Base-by-base conservation (phyloP, 2,113 vertebrate genomes). In the Garra rufa region DNA sequence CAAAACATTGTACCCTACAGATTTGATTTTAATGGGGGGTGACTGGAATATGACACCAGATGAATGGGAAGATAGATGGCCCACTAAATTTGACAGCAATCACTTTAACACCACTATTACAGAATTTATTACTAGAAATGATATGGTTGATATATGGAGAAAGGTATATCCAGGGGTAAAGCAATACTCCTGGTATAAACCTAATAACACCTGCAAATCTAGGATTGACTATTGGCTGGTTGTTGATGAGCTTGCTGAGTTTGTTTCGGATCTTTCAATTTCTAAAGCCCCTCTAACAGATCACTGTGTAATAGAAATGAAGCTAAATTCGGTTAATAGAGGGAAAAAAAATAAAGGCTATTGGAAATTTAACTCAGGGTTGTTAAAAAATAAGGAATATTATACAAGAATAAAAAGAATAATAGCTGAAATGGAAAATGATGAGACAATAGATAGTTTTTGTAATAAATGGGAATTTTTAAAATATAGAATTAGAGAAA, bases 1-100 rank as follows among this genome's bases (percentile, higher is more conserved):
- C 48, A 75, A 86, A 41, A 30, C 11, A 26, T 3, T n/a, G 3
- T 80, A 73, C 73, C 50, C 74, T 30, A 83, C 75, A 46, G 57
- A 87, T 9, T 70, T 73, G 65, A 44, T 84, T n/a, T 9, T 84
- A 43, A 76, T 82, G 41, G 79, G 73, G 41, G 70, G 85, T 7
- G 85, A 86, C 38, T 77, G 74, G 24, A 84, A 84, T 74, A 59
- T 87, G 34, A 59, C 43, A 26, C 82, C 67, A 65, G 82, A 84
- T 65, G 82, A 87, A 41, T 83, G 80, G 80, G 21, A 76, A 21
- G 71, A 83, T 14, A 78, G 34, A 82, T 76, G 59, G 30, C 48
- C 73, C 30, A 69, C 59, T 43, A 55, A 61, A 76, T 43, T 70
- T 70, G 67, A 41, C 67, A 38, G 34, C 1, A 9, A 13, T 21